Percentiles rank a stretch among this genome's conserved stretches.
Conservation (phyloP, 1,140 invertebrate species). For the Pseudomyrmex pallidus region DNA sequence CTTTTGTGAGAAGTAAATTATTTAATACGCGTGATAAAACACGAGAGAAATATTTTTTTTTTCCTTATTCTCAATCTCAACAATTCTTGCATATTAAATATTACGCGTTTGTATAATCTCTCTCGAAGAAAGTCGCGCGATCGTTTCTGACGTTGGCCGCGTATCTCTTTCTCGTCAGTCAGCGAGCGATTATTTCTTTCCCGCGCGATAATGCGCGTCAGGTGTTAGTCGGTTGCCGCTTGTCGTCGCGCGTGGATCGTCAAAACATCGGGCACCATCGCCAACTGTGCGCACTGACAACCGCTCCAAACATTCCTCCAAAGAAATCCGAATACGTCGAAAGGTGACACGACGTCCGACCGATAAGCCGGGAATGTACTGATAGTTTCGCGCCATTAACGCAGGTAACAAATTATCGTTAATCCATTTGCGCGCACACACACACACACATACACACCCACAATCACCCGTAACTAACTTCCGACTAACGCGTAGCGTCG, state of each 20-base stretch:
- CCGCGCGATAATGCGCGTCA: slow-evolving; percentile 46
- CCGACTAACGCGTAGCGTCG: too few relatives aligned
- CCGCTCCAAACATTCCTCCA: too few relatives aligned
- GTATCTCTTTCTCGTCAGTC: not conserved
- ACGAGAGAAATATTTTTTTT: too few relatives aligned
- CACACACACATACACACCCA: too few relatives aligned
- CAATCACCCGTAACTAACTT: too few relatives aligned
- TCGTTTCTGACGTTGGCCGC: slow-evolving; percentile 1
- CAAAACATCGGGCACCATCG: not conserved
- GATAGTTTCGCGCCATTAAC: not conserved
- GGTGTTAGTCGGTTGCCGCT: slow-evolving; percentile 42
- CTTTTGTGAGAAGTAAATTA: too few relatives aligned
- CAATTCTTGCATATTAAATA: too few relatives aligned
- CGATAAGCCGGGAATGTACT: slow-evolving; percentile 16
- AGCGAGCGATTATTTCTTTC: slow-evolving; percentile 18
- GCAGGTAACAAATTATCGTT: not conserved
- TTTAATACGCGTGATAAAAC: too few relatives aligned
- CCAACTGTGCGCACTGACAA: too few relatives aligned
- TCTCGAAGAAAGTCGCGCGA: not conserved
- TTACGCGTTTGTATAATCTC: not conserved
- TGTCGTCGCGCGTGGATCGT: slow-evolving; percentile 32
- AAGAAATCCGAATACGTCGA: too few relatives aligned
- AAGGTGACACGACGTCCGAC: too few relatives aligned
- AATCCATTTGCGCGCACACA: not conserved
- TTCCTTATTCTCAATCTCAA: too few relatives aligned